phyloP scores from a whole-genome alignment of 2,113 vertebrate species.

The Thamnophis sirtalis region DNA sequence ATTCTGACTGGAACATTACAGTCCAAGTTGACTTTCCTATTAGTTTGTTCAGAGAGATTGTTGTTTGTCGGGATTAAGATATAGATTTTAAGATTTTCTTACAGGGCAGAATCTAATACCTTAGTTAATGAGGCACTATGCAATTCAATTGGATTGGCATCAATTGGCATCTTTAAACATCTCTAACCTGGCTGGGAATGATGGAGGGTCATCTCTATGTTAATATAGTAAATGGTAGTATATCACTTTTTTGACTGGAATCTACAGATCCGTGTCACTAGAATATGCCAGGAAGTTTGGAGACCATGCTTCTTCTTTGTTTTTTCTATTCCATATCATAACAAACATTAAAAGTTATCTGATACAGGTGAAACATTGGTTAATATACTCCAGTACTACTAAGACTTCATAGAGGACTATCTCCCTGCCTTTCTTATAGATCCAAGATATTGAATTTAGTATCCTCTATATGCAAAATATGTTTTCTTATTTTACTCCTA shows the following conservation, averaged over 20 bases:
- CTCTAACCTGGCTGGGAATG: background rate
- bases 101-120: background rate
- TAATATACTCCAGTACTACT: background rate
- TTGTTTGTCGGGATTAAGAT: constrained; percentile 40
- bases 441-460: background rate
- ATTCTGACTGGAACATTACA: constrained; percentile 46
- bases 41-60: constrained; percentile 45
- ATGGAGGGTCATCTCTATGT: background rate
- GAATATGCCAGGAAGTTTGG: background rate
- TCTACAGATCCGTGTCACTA: background rate
- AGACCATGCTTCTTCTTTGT: background rate
- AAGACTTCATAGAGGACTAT: background rate
- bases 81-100: constrained; percentile 1
- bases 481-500: background rate
- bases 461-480: background rate
- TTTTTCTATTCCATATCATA: background rate
- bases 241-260: background rate
- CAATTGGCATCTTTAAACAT: background rate
- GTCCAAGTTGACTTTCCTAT: constrained; percentile 54
- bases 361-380: background rate
- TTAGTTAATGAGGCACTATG: background rate
- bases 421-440: background rate
- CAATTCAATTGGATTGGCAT: background rate
- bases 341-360: background rate
- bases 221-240: background rate